These are phyloP conservation scores for Micromesistius poutassou DNA, from an alignment of 2,797 vertebrate genomes.

Conservation along the genomic window DNA sequence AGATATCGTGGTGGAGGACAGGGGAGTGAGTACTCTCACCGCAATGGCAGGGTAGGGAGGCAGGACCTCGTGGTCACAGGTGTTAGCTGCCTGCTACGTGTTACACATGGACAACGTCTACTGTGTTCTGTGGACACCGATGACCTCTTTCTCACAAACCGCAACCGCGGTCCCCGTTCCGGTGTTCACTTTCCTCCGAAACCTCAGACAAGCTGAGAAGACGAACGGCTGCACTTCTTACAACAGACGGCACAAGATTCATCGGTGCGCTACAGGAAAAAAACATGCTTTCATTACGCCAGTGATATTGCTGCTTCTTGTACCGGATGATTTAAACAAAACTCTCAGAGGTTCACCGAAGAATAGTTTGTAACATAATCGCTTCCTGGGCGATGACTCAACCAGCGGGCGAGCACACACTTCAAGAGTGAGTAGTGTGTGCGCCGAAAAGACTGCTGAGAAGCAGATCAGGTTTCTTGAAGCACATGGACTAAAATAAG, in stretches of 20 bases:
- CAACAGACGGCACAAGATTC: constrained; percentile 8
- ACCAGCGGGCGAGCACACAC: background rate
- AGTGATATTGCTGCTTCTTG: constrained; percentile 15
- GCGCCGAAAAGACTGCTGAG: too few species aligned
- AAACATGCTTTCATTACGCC: constrained; percentile 36
- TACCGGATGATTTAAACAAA: background rate
- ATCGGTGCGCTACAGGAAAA: background rate
- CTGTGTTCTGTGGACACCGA: constrained; percentile 43
- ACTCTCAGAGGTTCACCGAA: background rate
- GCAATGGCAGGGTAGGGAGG: constrained; percentile 2
- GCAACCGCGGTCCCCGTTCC: background rate
- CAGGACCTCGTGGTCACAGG: background rate
- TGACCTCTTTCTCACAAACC: constrained; percentile 25
- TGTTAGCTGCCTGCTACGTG: constrained; percentile 10
- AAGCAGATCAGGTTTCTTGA: background rate
- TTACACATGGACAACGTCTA: constrained; percentile 24
- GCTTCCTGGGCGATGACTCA: background rate
- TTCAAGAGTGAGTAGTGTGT: background rate
- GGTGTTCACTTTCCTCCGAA: constrained; percentile 40
- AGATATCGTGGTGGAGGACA: background rate
- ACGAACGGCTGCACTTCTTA: constrained; percentile 45
- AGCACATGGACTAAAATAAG: background rate
- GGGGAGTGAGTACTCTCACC: background rate
- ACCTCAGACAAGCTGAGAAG: constrained; percentile 47
- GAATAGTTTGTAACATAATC: background rate